Evolutionary conservation across 2,888 invertebrate species (phyloP), one percentile per base, ranked within the genome.

Genomic region (Spisula subtruncata): DNA sequence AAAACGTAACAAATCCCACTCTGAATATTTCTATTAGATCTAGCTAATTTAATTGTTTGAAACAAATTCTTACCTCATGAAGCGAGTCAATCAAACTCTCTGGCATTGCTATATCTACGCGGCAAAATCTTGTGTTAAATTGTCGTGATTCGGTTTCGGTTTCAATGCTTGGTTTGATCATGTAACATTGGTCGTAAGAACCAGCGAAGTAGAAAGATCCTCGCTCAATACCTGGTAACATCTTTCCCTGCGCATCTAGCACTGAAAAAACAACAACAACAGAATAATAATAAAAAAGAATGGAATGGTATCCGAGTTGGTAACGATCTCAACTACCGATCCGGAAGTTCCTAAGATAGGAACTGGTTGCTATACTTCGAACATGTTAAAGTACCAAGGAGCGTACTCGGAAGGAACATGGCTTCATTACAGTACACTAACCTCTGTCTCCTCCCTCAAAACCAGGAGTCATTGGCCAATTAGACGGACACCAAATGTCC

Each of bases 221-320:
- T 14, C 92, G 89, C 48, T 91, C 81, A 2, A 95, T 71, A 25
- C 94, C 95, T 1, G 93, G 60, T 2, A 86, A 88, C 20, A 93
- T 88, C 83, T 94, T 95, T 0, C 94, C 95, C 0, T 89, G 86
- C 0, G 95, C 93, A 80, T 95, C 94, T 35, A 95, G 80, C 93
- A 94, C 95, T 95, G 89, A 48, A 91, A n/a, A n/a, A n/a, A n/a
- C n/a, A n/a, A n/a, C n/a, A n/a, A n/a, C n/a, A 89, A 56, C 41
- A 41, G 20, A 56, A n/a, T 20, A 4, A 25, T 18, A 2, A n/a
- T n/a, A 79, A 25, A 18, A n/a, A 16, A 10, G 1, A 14, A 56
- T 56, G 56, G 56, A 56, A n/a, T 20, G 20, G 20, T 56, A 6
- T 20, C 18, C 18, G 18, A 5, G 56, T n/a, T 14, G 20, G 0